Evolutionary conservation across 2,797 vertebrate species (phyloP).

Genomic region (Cossypha heuglini): DNA sequence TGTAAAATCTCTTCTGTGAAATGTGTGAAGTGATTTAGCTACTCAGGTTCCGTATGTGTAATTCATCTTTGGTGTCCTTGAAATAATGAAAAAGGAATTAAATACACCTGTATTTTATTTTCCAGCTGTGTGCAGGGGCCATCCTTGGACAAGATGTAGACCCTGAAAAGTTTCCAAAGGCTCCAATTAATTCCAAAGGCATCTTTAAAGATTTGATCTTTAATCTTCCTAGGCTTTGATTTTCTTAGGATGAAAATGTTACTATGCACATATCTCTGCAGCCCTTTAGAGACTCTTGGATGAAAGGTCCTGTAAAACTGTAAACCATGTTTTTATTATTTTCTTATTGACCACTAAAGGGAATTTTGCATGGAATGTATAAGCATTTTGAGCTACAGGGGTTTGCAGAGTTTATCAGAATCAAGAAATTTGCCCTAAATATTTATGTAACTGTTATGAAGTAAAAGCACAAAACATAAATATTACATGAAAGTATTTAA

Average conservation of each 20-base stretch:
- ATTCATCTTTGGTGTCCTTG: neutral
- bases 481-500: neutral
- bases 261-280: neutral
- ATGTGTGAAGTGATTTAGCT: neutral
- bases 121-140: neutral
- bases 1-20: neutral
- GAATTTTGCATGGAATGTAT: conserved; percentile 6
- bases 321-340: neutral
- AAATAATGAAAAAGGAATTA: neutral
- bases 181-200: neutral
- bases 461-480: neutral
- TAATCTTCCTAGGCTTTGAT: conserved; percentile 31
- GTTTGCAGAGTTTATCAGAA: neutral
- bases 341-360: neutral
- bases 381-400: neutral
- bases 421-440: neutral
- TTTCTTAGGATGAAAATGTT: conserved; percentile 9
- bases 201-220: conserved; percentile 14
- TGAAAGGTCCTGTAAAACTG: conserved; percentile 4
- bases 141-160: neutral
- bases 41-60: neutral
- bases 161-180: conserved; percentile 6
- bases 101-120: neutral
- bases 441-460: neutral
- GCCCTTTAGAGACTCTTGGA: neutral